A percentile compares a stretch with the other conserved stretches of the same genome.
Conservation (phyloP, 2,888 invertebrate genomes). For the Cotesia congregata region DNA sequence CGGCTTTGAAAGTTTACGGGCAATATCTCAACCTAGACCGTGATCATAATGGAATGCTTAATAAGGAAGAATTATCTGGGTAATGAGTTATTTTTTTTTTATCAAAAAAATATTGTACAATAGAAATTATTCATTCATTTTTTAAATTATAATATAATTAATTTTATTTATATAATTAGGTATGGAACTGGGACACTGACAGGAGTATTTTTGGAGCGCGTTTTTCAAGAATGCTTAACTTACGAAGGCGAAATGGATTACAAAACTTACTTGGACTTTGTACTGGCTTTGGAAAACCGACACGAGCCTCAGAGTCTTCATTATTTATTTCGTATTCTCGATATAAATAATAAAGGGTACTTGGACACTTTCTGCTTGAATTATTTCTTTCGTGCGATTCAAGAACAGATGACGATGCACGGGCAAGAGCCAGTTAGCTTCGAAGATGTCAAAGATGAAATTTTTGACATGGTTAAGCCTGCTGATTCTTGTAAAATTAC, state of each 20-base stretch:
- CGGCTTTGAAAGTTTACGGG: constrained; percentile 91
- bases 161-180: constrained; percentile 71
- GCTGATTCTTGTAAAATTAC: constrained; percentile 87
- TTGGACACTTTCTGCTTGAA: constrained; percentile 92
- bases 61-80: constrained; percentile 89
- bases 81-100: constrained; percentile 62
- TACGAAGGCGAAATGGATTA: constrained; percentile 98
- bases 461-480: constrained; percentile 98
- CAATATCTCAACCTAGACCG: constrained; percentile 94
- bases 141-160: constrained; percentile 20
- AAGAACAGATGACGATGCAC: constrained; percentile 89
- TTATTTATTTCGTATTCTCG: constrained; percentile 91
- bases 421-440: constrained; percentile 92
- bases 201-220: constrained; percentile 89
- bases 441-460: constrained; percentile 96
- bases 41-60: constrained; percentile 96
- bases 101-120: background rate
- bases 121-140: background rate
- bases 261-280: constrained; percentile 95
- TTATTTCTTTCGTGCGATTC: constrained; percentile 94
- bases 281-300: constrained; percentile 92
- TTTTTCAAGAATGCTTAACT: constrained; percentile 95
- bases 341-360: constrained; percentile 89
- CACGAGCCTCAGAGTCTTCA: constrained; percentile 92
- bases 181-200: constrained; percentile 94